phyloP scores from a whole-genome alignment of 2,797 vertebrate genomes.

The Antrozous pallidus region DNA sequence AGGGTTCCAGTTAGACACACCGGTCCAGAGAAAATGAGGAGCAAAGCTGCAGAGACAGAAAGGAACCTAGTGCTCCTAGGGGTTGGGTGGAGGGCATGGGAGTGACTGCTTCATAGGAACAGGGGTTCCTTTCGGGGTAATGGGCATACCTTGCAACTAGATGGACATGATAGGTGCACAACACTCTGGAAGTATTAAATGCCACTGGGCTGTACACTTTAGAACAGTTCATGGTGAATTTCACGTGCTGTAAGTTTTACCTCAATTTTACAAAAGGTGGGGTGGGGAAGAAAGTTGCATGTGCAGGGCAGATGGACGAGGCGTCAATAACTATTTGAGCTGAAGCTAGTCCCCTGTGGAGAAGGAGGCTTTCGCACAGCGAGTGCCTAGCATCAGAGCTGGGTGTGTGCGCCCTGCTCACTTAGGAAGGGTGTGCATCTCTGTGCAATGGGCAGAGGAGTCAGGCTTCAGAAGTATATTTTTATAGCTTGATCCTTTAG shows the following conservation, averaged over 20 bases:
- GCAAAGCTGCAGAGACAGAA: neutral
- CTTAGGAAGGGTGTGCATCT: neutral
- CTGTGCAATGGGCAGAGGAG: neutral
- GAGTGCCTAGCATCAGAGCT: rapidly evolving
- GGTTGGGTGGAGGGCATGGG: too few relatives aligned
- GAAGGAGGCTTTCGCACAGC: rapidly evolving
- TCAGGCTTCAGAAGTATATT: neutral
- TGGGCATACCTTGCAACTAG: neutral
- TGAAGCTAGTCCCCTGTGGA: neutral
- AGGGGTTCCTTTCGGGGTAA: neutral
- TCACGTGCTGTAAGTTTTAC: neutral
- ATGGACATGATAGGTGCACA: neutral
- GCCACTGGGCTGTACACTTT: neutral
- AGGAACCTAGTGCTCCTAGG: neutral
- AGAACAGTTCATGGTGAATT: neutral
- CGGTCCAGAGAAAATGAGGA: neutral
- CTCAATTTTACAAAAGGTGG: neutral
- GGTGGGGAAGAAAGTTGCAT: neutral
- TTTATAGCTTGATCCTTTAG: neutral
- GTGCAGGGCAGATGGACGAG: neutral
- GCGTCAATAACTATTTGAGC: neutral
- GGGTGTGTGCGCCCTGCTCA: neutral
- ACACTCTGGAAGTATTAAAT: neutral
- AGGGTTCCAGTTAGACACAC: neutral
- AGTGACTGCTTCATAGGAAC: neutral